These are phyloP conservation scores for Apostichopus californicus DNA, from an alignment of 35 echinoderm and acorn worm species.

Conservation along the genomic window DNA sequence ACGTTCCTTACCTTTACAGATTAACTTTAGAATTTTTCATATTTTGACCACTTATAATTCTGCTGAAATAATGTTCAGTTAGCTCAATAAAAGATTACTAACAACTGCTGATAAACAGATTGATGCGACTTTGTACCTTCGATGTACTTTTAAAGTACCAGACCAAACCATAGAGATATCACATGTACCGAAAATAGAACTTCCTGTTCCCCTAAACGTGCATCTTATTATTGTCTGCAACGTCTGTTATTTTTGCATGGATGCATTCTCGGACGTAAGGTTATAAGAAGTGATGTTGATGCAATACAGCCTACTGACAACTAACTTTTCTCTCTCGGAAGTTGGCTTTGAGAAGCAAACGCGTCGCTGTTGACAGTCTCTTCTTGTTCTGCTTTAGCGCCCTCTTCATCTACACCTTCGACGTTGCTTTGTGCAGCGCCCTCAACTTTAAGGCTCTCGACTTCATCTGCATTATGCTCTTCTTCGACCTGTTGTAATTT, in stretches of 20 bases:
- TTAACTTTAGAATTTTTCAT: no score
- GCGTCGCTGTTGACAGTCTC: neutral
- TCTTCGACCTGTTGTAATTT: neutral
- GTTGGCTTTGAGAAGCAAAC: neutral
- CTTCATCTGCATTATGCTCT: neutral
- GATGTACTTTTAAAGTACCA: no score
- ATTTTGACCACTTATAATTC: no score
- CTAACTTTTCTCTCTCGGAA: neutral
- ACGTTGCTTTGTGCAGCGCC: neutral
- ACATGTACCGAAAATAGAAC: neutral
- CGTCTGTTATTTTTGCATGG: no score
- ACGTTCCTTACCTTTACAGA: no score
- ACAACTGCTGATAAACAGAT: no score
- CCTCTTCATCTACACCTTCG: neutral
- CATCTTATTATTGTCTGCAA: no score
- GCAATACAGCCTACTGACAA: neutral
- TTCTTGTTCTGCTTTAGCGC: neutral
- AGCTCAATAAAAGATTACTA: no score
- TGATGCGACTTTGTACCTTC: no score
- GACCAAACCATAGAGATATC: neutral
- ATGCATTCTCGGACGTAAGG: no score
- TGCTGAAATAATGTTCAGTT: no score
- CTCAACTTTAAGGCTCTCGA: neutral
- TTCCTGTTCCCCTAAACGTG: no score
- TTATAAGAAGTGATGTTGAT: neutral